A percentile compares a stretch with the other conserved stretches of the same genome.
Conservation (phyloP, 2,888 invertebrate genomes). For the Lutraria lutraria region DNA sequence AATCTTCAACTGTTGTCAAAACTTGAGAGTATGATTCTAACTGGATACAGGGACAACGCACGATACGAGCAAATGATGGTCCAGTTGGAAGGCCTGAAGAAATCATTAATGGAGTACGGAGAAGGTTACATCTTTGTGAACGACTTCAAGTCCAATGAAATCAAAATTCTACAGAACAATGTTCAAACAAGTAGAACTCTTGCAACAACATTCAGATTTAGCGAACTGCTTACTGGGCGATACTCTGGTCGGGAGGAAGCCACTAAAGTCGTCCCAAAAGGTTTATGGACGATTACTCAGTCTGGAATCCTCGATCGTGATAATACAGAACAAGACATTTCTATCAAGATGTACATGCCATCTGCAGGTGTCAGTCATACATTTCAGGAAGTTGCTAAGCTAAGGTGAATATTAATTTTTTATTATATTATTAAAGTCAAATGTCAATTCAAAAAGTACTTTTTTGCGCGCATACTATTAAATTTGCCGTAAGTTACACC, state of each 20-base stretch:
- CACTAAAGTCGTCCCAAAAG: slow-evolving; percentile 45
- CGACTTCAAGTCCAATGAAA: slow-evolving; percentile 71
- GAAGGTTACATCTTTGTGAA: slow-evolving; percentile 73
- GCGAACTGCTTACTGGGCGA: slow-evolving; percentile 30
- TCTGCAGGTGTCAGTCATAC: slow-evolving; percentile 70
- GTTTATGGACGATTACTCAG: slow-evolving; percentile 72
- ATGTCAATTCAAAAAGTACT: too few species aligned
- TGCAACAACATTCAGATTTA: slow-evolving; percentile 51
- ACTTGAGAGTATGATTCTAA: slow-evolving; percentile 62
- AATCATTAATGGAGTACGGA: slow-evolving; percentile 71
- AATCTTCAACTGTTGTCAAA: slow-evolving; percentile 74
- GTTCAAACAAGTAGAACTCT: slow-evolving; percentile 25
- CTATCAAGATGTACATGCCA: slow-evolving; percentile 73
- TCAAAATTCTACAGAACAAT: slow-evolving; percentile 55
- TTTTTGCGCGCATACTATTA: too few species aligned
- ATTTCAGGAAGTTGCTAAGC: slow-evolving; percentile 77
- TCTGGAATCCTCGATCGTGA: slow-evolving; percentile 64
- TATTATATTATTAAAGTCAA: too few species aligned
- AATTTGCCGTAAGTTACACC: too few species aligned
- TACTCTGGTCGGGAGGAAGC: neutral
- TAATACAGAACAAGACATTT: slow-evolving; percentile 57
- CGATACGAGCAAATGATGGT: slow-evolving; percentile 73
- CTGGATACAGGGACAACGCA: slow-evolving; percentile 56
- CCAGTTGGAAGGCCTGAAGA: slow-evolving; percentile 72
- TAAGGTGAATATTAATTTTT: slow-evolving; percentile 69